A percentile compares a stretch with the other conserved stretches of the same genome.
Conservation (phyloP, 2,113 vertebrate species). For the Eretmochelys imbricata region DNA sequence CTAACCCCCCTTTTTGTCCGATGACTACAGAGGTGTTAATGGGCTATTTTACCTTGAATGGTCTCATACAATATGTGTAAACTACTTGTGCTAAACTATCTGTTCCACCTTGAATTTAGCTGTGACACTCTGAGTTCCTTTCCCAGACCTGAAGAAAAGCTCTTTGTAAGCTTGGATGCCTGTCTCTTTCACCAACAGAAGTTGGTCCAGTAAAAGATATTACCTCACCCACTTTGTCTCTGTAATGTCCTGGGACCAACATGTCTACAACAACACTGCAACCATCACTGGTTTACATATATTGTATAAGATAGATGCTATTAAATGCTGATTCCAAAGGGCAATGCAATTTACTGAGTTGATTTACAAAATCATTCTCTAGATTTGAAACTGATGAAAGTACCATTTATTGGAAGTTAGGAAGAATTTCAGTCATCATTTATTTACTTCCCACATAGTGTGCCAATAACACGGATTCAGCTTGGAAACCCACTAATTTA, state of each 20-base stretch:
- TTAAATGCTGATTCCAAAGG: background rate
- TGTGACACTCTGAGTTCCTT: too few species aligned
- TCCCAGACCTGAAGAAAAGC: background rate
- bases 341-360: background rate
- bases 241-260: too few species aligned
- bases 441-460: slow-evolving; percentile 16
- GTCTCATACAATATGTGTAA: too few species aligned
- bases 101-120: too few species aligned
- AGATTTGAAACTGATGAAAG: background rate
- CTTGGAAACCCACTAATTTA: slow-evolving; percentile 23
- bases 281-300: background rate
- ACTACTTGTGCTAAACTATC: too few species aligned
- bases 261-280: background rate
- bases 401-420: background rate
- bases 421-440: slow-evolving; percentile 11
- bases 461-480: background rate
- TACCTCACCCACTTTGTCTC: too few species aligned
- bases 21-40: too few species aligned
- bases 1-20: too few species aligned
- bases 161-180: background rate
- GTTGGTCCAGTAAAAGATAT: too few species aligned
- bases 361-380: background rate
- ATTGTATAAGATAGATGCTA: background rate
- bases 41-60: too few species aligned
- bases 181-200: background rate